Evolutionary conservation across 2,888 invertebrate genomes (phyloP), one percentile per base, ranked within the genome.

Genomic region (Helobdella robusta): DNA sequence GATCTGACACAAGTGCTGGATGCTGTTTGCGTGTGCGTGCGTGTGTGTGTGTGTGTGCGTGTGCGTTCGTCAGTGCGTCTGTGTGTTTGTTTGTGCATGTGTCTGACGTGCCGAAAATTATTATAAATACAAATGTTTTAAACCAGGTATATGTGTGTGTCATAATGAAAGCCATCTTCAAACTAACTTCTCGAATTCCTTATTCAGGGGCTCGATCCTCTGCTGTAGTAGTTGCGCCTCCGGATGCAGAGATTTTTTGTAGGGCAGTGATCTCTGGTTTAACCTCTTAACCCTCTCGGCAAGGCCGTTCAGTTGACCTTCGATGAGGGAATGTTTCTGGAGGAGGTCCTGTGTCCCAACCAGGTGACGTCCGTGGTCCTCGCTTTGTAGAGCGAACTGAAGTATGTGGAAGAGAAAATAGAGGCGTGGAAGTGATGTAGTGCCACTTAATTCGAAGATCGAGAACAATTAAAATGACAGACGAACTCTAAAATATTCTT

Each of bases 181-280:
- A n/a, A n/a, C 20, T 15, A 36, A 63, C 78, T 86, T 86, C 73
- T 87, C 85, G 74, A 89, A 89, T 3, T 88, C 87, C 6, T 84
- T 83, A 70, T 89, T 87, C 58, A 95, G 83, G 70, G 86, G 86
- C 46, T 86, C 85, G 3, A 91, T 81, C 71, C 86, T 86, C 71
- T 86, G 85, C 73, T 86, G 85, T 48, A 89, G 81, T 11, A 87
- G 73, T 34, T 73, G 72, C 32, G 72, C 74, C 74, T 74, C 78
- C 68, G 70, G 74, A 70, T 72, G 74, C 59, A 65, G 71, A 66
- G 61, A 77, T 89, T 68, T 87, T 86, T 74, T 89, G 89, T 70
- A 92, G 82, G 85, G 93, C 93, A 93, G 91, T 0, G 97, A 95
- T 60, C 89, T 88, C 82, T 94, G 91, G 67, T 86, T 87, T 59